These are phyloP conservation scores for Leptoteleia sp. DNA, from an alignment of 1,140 invertebrate species.

Conservation along the genomic window DNA sequence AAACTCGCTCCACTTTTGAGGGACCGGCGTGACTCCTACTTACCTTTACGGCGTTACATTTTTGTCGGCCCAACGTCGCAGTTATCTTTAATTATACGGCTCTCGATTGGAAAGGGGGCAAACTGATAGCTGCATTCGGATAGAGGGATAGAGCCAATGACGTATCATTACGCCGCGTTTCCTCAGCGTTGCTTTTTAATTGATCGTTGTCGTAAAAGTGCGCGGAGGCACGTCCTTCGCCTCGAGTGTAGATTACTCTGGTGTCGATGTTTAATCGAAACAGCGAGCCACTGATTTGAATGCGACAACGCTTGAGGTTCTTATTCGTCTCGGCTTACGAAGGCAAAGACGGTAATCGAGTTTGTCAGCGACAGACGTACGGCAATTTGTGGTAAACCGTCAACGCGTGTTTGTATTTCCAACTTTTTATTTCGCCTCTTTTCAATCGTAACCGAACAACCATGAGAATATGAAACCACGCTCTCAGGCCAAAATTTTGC, in stretches of 20 bases:
- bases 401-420: constrained; percentile 46
- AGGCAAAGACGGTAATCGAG: constrained; percentile 51
- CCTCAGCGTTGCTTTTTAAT: constrained; percentile 6
- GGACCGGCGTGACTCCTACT: constrained; percentile 25
- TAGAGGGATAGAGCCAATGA: constrained; percentile 19
- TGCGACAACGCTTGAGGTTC: constrained; percentile 36
- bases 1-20: constrained; percentile 71
- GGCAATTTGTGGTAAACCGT: constrained; percentile 51
- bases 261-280: constrained; percentile 55
- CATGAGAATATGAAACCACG: constrained; percentile 40
- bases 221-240: constrained; percentile 25
- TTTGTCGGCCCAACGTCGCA: constrained; percentile 19
- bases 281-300: constrained; percentile 44
- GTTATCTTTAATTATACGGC: constrained; percentile 44
- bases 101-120: constrained; percentile 13
- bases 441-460: constrained; percentile 21
- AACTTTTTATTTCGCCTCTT: constrained; percentile 28
- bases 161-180: constrained; percentile 34
- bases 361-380: constrained; percentile 52
- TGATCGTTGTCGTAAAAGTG: constrained; percentile 6
- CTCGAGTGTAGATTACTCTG: constrained; percentile 19
- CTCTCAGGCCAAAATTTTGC: constrained; percentile 28
- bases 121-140: constrained; percentile 27
- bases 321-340: constrained; percentile 47
- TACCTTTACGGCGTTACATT: constrained; percentile 21